phyloP scores from a whole-genome alignment of 2,797 vertebrate genomes.

The Ataeniobius toweri region DNA sequence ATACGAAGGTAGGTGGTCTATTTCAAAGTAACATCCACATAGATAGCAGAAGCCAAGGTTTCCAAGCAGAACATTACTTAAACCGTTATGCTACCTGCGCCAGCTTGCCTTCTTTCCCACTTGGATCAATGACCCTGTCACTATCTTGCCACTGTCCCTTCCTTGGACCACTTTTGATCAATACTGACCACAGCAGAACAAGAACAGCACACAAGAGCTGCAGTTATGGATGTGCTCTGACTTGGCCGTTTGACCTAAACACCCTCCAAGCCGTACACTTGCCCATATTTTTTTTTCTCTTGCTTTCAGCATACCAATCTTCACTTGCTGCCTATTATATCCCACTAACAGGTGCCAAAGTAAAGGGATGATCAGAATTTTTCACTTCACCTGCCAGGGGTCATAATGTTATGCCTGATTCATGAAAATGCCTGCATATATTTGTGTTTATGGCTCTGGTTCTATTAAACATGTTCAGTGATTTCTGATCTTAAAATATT shows the following conservation, averaged over 20 bases:
- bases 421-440: background rate
- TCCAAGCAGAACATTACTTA: background rate
- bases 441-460: background rate
- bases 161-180: too few relatives aligned
- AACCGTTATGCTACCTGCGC: background rate
- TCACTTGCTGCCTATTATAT: background rate
- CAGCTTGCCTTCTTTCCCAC: background rate
- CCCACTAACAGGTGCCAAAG: background rate
- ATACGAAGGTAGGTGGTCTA: background rate
- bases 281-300: too few relatives aligned
- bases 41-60: background rate
- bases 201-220: too few relatives aligned
- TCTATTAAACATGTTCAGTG: slow-evolving; percentile 1
- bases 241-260: too few relatives aligned
- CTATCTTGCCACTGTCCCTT: too few relatives aligned
- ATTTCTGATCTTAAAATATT: background rate
- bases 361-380: background rate
- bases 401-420: background rate
- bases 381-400: background rate
- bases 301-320: background rate
- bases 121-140: background rate
- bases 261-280: too few relatives aligned
- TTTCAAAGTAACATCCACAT: background rate
- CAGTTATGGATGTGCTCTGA: too few relatives aligned
- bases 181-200: too few relatives aligned